These are phyloP conservation scores for Bombylius major DNA, from an alignment of 2,888 invertebrate genomes.

Conservation along the genomic window DNA sequence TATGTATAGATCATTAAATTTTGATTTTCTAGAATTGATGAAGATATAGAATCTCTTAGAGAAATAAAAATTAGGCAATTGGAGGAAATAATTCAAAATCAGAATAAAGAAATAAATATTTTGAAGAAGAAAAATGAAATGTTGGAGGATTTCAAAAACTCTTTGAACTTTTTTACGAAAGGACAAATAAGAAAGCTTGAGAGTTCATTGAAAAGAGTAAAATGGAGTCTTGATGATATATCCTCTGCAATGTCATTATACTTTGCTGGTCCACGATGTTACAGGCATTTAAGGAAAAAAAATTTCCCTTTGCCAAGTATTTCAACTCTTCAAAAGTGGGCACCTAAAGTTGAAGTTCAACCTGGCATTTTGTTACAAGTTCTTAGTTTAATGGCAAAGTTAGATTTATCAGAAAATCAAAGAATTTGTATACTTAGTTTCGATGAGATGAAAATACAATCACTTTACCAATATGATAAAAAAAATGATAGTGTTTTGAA, in stretches of 20 bases:
- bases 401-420: conserved; percentile 1
- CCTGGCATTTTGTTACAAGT: conserved; percentile 9
- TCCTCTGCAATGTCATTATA: conserved; percentile 7
- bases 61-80: too few relatives aligned
- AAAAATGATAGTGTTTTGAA: background rate
- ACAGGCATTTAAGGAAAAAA: conserved; percentile 5
- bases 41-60: too few relatives aligned
- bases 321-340: conserved; percentile 10
- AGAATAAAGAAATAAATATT: too few relatives aligned
- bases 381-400: conserved; percentile 5
- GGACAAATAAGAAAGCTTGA: conserved; percentile 10
- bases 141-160: too few relatives aligned
- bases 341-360: conserved; percentile 7
- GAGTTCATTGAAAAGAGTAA: conserved; percentile 1
- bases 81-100: too few relatives aligned
- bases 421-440: conserved; percentile 13
- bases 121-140: too few relatives aligned
- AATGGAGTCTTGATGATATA: conserved; percentile 10
- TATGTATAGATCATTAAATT: too few relatives aligned
- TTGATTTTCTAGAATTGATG: too few relatives aligned
- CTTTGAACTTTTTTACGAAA: too few relatives aligned
- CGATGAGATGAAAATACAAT: conserved; percentile 11
- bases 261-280: conserved; percentile 7
- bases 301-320: conserved; percentile 9
- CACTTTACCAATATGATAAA: conserved; percentile 5